Percentiles rank a stretch among this genome's conserved stretches.
These are phyloP conservation scores for Nipponia nippon DNA, from an alignment of 2,113 vertebrate genomes.

Conservation along the genomic window DNA sequence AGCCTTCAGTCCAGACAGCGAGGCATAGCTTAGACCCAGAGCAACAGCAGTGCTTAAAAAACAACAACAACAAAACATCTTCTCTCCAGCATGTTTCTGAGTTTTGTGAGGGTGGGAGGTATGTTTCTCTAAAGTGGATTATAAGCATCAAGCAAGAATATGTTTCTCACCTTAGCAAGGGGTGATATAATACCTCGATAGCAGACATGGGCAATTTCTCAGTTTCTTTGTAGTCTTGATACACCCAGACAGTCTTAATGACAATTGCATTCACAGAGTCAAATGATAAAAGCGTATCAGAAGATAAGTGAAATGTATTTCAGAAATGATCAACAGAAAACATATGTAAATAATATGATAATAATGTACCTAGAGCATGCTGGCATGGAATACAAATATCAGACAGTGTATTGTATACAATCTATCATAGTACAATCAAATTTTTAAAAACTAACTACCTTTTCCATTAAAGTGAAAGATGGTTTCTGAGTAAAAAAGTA, in stretches of 20 bases:
- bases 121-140: background rate
- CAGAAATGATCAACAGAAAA: background rate
- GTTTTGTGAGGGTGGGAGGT: background rate
- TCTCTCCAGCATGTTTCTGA: background rate
- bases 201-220: background rate
- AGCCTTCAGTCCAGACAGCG: slow-evolving; percentile 1
- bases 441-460: background rate
- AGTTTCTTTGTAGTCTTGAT: background rate
- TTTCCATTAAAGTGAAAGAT: background rate
- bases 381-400: background rate
- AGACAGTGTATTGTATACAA: background rate
- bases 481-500: background rate
- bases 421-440: background rate
- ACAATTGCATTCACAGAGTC: slow-evolving; percentile 39
- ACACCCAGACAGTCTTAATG: background rate
- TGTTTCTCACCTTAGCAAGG: background rate
- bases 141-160: background rate
- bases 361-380: background rate
- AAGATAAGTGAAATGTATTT: slow-evolving; percentile 9
- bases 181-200: background rate
- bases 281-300: slow-evolving; percentile 17
- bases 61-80: background rate
- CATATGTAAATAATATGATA: background rate
- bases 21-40: background rate
- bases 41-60: slow-evolving; percentile 17